phyloP scores from a whole-genome alignment of 2,113 vertebrate genomes.

The Cricetomys ansorgei region DNA sequence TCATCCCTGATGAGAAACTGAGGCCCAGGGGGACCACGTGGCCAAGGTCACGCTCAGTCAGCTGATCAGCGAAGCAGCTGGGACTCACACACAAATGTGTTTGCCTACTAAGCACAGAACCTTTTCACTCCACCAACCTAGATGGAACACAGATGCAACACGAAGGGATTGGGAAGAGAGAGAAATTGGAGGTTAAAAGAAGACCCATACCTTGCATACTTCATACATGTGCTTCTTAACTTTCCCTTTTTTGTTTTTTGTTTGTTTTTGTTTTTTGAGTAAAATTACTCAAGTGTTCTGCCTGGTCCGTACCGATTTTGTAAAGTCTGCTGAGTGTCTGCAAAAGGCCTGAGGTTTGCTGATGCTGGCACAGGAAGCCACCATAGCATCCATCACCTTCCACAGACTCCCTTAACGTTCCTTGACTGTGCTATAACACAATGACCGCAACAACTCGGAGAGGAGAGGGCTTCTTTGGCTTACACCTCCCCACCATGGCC shows the following conservation, averaged over 20 bases:
- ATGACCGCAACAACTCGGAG: background rate
- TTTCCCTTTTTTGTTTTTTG: background rate
- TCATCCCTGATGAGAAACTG: background rate
- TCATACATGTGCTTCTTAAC: background rate
- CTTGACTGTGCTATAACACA: background rate
- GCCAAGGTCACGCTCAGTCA: background rate
- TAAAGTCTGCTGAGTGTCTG: background rate
- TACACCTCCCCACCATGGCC: background rate
- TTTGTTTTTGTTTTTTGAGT: background rate
- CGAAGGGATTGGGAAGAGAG: background rate
- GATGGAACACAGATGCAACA: background rate
- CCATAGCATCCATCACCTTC: accelerated
- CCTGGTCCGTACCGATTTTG: background rate
- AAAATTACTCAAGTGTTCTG: background rate
- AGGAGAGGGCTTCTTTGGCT: background rate
- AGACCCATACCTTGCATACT: background rate
- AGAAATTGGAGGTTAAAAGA: background rate
- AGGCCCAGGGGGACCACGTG: background rate
- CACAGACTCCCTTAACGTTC: background rate
- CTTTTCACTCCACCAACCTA: background rate
- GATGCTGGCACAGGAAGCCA: background rate
- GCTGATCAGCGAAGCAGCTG: background rate
- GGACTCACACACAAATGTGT: background rate
- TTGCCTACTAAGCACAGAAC: background rate
- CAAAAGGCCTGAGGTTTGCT: background rate